Evolutionary conservation across 2,113 vertebrate genomes (phyloP), one percentile per base, ranked within the genome.

Genomic region (Serinus canaria): DNA sequence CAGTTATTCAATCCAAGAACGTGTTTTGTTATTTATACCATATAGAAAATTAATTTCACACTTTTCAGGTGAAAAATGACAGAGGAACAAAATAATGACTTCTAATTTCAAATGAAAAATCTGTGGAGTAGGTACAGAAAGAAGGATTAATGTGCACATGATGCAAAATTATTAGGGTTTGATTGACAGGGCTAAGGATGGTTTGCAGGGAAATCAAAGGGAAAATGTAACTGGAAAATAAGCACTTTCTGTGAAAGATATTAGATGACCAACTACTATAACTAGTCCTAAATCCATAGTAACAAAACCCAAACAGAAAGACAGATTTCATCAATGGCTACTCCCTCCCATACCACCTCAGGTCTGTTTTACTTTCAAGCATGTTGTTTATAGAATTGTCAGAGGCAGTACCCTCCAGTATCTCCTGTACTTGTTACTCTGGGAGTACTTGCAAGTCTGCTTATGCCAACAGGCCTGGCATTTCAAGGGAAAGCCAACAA

Each of bases 201-300:
- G 84, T 94, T 97, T 96, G 96, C 7, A 18, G 69, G 83, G 81
- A 97, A 97, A 96, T 97, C 94, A 97, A 97, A 96, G 86, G 72
- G 85, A 97, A 92, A 96, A 94, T 94, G 96, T 97, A 91, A 95
- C 76, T 96, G 96, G 93, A 97, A 97, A 94, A 76, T 78, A 92
- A 94, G 90, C 63, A 79, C 69, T 94, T 96, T 93, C 85, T 76
- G 55, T 94, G 90, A 92, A 97, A 96, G 88, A 93, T 97, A 95
- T 97, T 96, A 97, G 96, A 87, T 97, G 96, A 94, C 87, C 93
- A 97, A 82, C 92, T 96, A 96, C 70, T 92, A 94, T 64, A 95
- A 82, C 83, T 59, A 41, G 68, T 85, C 89, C 84, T 79, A 75
- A 96, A 97, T 90, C 91, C 89, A 85, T 83, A 94, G 94, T 82